phyloP scores from a whole-genome alignment of 2,113 vertebrate species.

The Macquaria ambigua region DNA sequence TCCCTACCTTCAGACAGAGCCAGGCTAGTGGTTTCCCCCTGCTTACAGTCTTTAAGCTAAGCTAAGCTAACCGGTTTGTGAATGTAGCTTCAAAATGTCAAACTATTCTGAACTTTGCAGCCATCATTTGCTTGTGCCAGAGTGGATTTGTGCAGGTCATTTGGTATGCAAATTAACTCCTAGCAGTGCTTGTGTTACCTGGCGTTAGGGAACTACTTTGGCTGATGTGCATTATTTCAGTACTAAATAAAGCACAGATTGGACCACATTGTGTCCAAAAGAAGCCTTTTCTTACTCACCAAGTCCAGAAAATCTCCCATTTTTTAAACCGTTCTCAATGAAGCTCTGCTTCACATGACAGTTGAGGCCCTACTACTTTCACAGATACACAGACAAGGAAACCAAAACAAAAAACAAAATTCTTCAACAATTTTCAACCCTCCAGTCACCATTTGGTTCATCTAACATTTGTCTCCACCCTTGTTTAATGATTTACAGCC shows the following conservation, averaged over 20 bases:
- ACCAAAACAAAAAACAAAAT: constrained; percentile 6
- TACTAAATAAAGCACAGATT: background rate
- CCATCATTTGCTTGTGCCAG: background rate
- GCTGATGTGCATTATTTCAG: background rate
- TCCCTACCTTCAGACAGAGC: background rate
- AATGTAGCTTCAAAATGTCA: background rate
- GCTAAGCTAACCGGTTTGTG: background rate
- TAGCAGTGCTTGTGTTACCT: background rate
- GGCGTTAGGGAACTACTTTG: background rate
- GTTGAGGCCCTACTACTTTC: background rate
- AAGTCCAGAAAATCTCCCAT: too few species aligned
- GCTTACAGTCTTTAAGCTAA: background rate
- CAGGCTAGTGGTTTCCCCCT: background rate
- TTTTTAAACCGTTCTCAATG: background rate
- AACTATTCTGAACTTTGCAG: background rate
- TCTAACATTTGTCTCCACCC: constrained; percentile 14
- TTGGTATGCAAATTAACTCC: background rate
- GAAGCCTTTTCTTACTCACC: background rate
- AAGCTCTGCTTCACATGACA: background rate
- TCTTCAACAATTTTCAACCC: constrained; percentile 10
- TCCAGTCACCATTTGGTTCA: constrained; percentile 19
- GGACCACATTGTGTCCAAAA: background rate
- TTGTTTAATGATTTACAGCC: constrained; percentile 30
- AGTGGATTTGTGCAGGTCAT: background rate
- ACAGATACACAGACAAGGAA: constrained; percentile 1